These are phyloP conservation scores for Tenthredo scrophulariae DNA, from an alignment of 2,888 invertebrate genomes.

Conservation along the genomic window DNA sequence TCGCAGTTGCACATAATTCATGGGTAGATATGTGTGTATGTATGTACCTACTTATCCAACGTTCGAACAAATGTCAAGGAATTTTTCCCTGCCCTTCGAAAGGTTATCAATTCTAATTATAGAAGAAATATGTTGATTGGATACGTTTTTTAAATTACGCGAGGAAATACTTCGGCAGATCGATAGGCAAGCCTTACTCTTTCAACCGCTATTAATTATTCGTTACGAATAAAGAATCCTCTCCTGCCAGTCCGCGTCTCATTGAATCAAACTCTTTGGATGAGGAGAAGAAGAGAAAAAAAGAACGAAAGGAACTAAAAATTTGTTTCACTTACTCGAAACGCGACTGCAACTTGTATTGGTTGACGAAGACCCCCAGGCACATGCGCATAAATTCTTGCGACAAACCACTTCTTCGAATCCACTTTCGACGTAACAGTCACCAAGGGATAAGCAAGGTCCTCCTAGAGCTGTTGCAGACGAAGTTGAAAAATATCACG, in stretches of 20 bases:
- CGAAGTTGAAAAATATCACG: slow-evolving; percentile 53
- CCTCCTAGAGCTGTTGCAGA: slow-evolving; percentile 65
- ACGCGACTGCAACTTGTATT: slow-evolving; percentile 51
- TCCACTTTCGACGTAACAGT: slow-evolving; percentile 64
- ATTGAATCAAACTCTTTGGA: background rate
- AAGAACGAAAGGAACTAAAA: background rate
- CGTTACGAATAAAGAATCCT: background rate
- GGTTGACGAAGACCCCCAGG: slow-evolving; percentile 43
- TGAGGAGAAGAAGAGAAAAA: background rate
- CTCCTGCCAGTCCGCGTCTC: background rate
- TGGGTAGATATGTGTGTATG: background rate
- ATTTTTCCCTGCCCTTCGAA: slow-evolving; percentile 9
- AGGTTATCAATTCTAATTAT: slow-evolving; percentile 10
- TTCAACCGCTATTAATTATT: background rate
- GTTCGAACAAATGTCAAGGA: slow-evolving; percentile 29
- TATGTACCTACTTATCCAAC: background rate
- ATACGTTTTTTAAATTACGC: background rate
- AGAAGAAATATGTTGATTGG: slow-evolving; percentile 20
- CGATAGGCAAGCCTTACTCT: background rate
- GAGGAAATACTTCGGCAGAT: background rate
- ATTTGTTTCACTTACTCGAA: background rate
- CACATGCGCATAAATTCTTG: slow-evolving; percentile 61
- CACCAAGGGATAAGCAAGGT: slow-evolving; percentile 61
- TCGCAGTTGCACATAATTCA: slow-evolving; percentile 18
- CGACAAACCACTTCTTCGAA: slow-evolving; percentile 58